Base-by-base conservation (phyloP, 2,888 invertebrate genomes). In the Megalurothrips usitatus region DNA sequence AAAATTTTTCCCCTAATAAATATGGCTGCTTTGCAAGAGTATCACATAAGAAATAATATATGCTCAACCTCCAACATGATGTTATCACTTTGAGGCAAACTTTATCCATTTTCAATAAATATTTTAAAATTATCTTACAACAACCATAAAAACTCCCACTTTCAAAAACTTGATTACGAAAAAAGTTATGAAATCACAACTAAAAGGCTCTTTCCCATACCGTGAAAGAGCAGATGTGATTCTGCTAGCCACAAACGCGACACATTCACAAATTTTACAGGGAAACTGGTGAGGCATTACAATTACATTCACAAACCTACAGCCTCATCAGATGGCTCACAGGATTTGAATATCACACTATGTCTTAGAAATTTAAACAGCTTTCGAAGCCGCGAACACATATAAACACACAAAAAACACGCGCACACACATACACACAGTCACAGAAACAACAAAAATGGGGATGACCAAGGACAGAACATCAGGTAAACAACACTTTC, bases 181-280 rank as follows among this genome's bases (percentile, higher is more conserved):
- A 26, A 26, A 75, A 75, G 68, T 26, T 75, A 75, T 75, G 8
- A 75, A 75, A 75, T 75, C 68, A 75, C 68, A 75, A 75, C 68
- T 75, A 75, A 75, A 26, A 12, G 26, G 12, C 23, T 75, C 68
- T 75, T 75, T 75, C 68, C 11, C 68, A 26, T 23, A 26, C 9
- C 68, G 26, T 75, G 68, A 75, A 75, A 75, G 68, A 75, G 68
- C 9, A 26, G 68, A 26, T 75, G 68, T 75, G 68, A 75, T 75
- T 26, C 68, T 75, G 26, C 68, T 75, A 75, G 26, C 68, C 68
- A 12, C 68, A 75, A 12, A 23, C 12, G 26, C 12, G 23, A 26
- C 68, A 75, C 68, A 23, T 75, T 75, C 23, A 12, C 23, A 75
- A 75, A 75, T 75, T 26, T 75, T 75, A 58, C 58, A 26, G 26